These are phyloP conservation scores for Agapornis roseicollis DNA, from an alignment of 2,113 vertebrate species.

Conservation along the genomic window DNA sequence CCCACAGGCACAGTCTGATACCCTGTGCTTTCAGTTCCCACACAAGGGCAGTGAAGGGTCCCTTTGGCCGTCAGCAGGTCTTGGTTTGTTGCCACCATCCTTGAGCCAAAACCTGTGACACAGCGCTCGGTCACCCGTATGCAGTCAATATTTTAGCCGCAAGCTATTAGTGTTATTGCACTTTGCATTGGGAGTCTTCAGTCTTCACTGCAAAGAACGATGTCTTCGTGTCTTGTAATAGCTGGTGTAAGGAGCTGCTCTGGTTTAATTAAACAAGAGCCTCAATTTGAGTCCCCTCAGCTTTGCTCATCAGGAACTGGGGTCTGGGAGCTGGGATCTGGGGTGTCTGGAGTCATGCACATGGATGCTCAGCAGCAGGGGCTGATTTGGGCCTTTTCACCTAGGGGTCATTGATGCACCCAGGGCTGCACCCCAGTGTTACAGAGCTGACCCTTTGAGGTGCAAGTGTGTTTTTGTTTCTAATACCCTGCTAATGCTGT, in stretches of 20 bases:
- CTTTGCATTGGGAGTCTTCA: background rate
- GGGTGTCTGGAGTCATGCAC: background rate
- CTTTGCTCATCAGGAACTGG: rapidly evolving
- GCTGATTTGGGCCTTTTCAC: background rate
- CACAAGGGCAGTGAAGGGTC: rapidly evolving
- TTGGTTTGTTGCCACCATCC: background rate
- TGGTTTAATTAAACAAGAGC: background rate
- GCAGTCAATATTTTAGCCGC: rapidly evolving
- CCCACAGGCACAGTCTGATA: rapidly evolving
- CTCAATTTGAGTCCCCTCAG: background rate
- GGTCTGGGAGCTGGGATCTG: background rate
- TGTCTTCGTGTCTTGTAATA: rapidly evolving
- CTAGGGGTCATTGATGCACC: background rate
- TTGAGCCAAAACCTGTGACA: background rate
- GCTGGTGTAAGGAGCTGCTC: background rate
- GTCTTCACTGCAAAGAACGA: too few species aligned
- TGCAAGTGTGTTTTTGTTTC: background rate
- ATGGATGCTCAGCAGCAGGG: background rate
- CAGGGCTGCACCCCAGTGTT: background rate
- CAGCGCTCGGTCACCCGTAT: rapidly evolving
- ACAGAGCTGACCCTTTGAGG: background rate
- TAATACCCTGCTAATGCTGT: background rate
- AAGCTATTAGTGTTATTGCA: rapidly evolving
- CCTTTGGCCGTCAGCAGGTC: background rate
- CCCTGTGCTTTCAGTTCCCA: background rate